phyloP scores from a whole-genome alignment of 1,140 invertebrate species.

The Formica exsecta region DNA sequence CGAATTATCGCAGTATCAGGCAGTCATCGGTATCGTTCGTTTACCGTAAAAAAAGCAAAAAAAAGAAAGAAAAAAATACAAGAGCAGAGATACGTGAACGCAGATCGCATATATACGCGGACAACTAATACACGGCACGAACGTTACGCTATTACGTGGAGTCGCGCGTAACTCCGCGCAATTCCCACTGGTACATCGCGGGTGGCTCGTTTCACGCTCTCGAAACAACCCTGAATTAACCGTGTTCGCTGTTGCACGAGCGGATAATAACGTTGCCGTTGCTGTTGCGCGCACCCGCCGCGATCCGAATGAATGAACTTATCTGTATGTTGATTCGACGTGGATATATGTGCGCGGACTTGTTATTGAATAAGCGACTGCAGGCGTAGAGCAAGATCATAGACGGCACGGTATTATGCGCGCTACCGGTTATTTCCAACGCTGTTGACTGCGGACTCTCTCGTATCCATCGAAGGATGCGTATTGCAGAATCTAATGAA shows the following conservation, averaged over 20 bases:
- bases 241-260: slow-evolving; percentile 55
- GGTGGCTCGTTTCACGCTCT: slow-evolving; percentile 58
- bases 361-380: slow-evolving; percentile 56
- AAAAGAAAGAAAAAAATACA: neutral
- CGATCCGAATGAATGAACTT: slow-evolving; percentile 63
- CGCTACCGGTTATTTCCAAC: slow-evolving; percentile 4
- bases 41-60: neutral
- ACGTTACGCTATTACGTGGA: slow-evolving; percentile 56
- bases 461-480: neutral
- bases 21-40: neutral
- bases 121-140: slow-evolving; percentile 21
- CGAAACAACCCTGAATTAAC: slow-evolving; percentile 62
- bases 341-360: slow-evolving; percentile 42
- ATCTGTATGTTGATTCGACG: slow-evolving; percentile 65
- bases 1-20: slow-evolving; percentile 19
- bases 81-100: neutral
- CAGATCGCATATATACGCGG: neutral
- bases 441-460: neutral
- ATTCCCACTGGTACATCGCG: slow-evolving; percentile 57
- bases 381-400: slow-evolving; percentile 2
- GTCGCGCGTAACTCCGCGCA: slow-evolving; percentile 49
- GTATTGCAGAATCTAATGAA: neutral
- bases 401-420: neutral
- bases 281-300: neutral
- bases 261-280: slow-evolving; percentile 59